A percentile compares a stretch with the other conserved stretches of the same genome.
Evolutionary conservation across 2,113 vertebrate genomes (phyloP).

Genomic region (Fulmarus glacialis): DNA sequence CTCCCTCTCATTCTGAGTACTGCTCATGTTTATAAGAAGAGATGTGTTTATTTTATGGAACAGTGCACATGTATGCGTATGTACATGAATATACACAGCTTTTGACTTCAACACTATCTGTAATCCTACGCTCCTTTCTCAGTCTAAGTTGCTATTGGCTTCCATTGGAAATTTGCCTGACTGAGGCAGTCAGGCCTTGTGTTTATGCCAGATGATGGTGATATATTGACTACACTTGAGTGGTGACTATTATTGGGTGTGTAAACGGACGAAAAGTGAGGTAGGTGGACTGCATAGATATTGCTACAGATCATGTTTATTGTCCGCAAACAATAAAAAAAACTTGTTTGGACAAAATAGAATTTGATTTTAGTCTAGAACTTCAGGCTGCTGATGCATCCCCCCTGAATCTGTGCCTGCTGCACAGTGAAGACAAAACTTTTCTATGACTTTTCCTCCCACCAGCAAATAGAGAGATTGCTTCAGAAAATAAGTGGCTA

Average conservation of each 20-base stretch:
- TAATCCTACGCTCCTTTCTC: background rate
- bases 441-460: background rate
- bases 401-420: background rate
- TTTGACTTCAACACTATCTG: background rate
- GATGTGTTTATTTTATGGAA: background rate
- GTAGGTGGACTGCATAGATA: background rate
- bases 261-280: background rate
- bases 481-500: background rate
- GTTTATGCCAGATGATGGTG: background rate
- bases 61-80: rapidly evolving
- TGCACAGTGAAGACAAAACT: background rate
- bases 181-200: background rate
- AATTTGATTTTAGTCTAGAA: background rate
- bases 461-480: background rate
- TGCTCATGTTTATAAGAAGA: background rate
- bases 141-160: background rate
- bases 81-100: background rate
- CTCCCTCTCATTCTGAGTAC: background rate
- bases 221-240: background rate
- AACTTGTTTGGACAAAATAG: background rate
- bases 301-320: background rate
- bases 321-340: background rate
- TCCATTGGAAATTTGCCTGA: background rate
- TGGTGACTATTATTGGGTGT: background rate
- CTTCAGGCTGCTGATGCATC: background rate